phyloP scores from a whole-genome alignment of 2,797 vertebrate species.

The Myripristis murdjan region DNA sequence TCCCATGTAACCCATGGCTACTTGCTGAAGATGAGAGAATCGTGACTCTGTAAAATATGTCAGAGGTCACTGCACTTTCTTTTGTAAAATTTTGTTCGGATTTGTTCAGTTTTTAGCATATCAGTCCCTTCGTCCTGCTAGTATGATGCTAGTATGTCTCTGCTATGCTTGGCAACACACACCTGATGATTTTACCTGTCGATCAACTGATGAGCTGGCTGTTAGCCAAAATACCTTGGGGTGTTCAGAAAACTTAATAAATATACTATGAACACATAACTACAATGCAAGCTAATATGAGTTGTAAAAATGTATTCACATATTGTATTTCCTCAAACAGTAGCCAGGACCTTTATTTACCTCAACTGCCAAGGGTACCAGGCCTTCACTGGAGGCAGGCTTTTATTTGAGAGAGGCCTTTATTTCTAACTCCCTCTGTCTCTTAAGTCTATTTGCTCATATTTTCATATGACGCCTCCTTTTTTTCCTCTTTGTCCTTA shows the following conservation, averaged over 20 bases:
- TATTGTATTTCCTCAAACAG: too few species aligned
- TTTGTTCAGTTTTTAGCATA: background rate
- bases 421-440: too few species aligned
- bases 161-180: background rate
- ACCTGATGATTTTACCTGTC: background rate
- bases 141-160: background rate
- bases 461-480: too few species aligned
- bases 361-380: too few species aligned
- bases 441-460: too few species aligned
- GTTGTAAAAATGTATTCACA: background rate
- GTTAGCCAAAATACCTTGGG: background rate
- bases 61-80: too few species aligned
- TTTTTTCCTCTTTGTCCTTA: too few species aligned
- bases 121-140: background rate
- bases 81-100: background rate
- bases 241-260: constrained; percentile 21
- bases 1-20: constrained; percentile 21
- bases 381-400: too few species aligned
- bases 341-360: too few species aligned
- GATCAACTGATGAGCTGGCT: background rate
- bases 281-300: constrained; percentile 6
- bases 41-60: too few species aligned
- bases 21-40: constrained; percentile 15
- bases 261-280: constrained; percentile 8
- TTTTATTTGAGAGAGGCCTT: too few species aligned